Base-by-base conservation (phyloP, 2,888 invertebrate species). In the Pelosia muscerda region DNA sequence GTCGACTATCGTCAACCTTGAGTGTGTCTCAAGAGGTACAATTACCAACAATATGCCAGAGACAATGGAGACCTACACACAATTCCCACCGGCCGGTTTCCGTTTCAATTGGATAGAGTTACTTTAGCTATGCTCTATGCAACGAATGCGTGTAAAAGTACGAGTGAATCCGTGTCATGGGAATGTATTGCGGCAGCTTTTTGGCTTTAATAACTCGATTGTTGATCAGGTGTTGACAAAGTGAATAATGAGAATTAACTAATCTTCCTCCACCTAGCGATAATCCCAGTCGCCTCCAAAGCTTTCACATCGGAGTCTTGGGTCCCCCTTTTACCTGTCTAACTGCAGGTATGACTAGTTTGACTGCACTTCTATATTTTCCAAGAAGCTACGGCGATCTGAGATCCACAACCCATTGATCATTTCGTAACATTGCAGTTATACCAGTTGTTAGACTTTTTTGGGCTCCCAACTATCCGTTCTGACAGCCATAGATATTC, bases 71-170 rank as follows among this genome's bases (percentile, higher is more conserved):
- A 54, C 53, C 28, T 63, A 54, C 53, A 25, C 34, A 19, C 15
- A 34, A 34, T 67, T 67, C 67, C 38, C 67, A 66, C 55, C 60
- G 49, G 42, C 2, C 31, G n/a, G 62, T 67, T 67, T 67, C 66
- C 62, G 66, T 62, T 68, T 60, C 59, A 55, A 59, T 28, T 55
- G 53, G 54, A 63, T 68, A 58, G 19, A 31, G 62, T 25, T 31
- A 42, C 23, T 22, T 49, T 62, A 66, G 42, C 42, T 57, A n/a
- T 8, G 54, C 26, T 55, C 56, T 53, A 22, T 5, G 49, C 22
- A 62, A 55, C 56, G 42, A 61, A 42, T 61, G n/a, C 38, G 34
- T 23, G 49, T 62, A 62, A 66, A 66, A 60, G 54, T 49, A 61
- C 13, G 31, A 58, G 15, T 26, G 55, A 63, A 67, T 53, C n/a